These are phyloP conservation scores for Rhogogaster chlorosoma DNA, from an alignment of 2,888 invertebrate genomes.

Conservation along the genomic window DNA sequence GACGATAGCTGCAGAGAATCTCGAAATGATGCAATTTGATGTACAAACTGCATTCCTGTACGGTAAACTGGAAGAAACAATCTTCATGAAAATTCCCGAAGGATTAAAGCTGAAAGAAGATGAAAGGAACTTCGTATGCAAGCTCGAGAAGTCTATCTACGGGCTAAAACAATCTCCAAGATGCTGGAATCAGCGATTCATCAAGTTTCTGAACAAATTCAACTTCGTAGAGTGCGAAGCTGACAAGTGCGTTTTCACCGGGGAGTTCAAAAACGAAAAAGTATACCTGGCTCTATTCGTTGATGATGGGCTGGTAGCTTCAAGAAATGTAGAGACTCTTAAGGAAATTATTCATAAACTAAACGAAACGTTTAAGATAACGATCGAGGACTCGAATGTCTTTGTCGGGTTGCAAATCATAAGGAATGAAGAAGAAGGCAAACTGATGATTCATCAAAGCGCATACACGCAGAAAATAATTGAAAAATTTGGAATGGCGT, in stretches of 20 bases:
- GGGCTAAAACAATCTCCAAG: conserved; percentile 27
- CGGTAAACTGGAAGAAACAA: conserved; percentile 60
- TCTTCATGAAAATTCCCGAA: conserved; percentile 68
- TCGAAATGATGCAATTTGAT: conserved; percentile 53
- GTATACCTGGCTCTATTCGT: conserved; percentile 59
- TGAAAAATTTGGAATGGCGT: conserved; percentile 50
- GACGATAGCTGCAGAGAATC: conserved; percentile 19
- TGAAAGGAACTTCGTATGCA: conserved; percentile 61
- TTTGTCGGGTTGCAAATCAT: conserved; percentile 60
- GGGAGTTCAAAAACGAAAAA: conserved; percentile 45
- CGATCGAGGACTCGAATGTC: conserved; percentile 49
- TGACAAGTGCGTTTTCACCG: conserved; percentile 61
- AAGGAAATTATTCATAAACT: conserved; percentile 5
- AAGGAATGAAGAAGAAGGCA: conserved; percentile 24
- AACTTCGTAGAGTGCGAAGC: conserved; percentile 56
- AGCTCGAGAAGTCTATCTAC: conserved; percentile 53
- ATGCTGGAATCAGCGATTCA: conserved; percentile 24
- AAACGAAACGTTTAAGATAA: conserved; percentile 55
- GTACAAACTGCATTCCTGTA: conserved; percentile 53
- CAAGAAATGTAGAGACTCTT: conserved; percentile 54
- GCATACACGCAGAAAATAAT: background rate
- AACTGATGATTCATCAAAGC: conserved; percentile 15
- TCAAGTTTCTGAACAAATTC: conserved; percentile 56
- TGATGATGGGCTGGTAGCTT: conserved; percentile 60
- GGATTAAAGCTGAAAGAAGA: conserved; percentile 57